Percentiles rank a stretch among this genome's conserved stretches.
Evolutionary conservation across 2,113 vertebrate species (phyloP).

Genomic region (Amblyornis subalaris): DNA sequence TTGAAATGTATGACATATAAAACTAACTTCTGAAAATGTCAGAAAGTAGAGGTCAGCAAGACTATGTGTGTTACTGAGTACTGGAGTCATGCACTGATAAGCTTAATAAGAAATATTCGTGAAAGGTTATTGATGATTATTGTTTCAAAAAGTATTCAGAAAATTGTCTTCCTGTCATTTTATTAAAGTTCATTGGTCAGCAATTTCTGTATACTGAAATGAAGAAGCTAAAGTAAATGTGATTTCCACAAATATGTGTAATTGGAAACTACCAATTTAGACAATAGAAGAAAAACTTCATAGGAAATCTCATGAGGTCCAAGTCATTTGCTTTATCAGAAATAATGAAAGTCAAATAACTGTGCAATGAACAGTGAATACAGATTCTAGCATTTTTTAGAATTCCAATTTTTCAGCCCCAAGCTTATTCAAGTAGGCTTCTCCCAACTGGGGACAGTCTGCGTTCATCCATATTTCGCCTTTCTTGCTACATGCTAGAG

Average conservation of each 20-base stretch:
- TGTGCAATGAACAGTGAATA: not conserved
- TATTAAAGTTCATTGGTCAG: conserved; percentile 3
- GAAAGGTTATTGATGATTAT: not conserved
- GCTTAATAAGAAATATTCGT: not conserved
- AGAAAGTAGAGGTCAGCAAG: not conserved
- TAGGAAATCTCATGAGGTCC: not conserved
- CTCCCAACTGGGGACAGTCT: not conserved
- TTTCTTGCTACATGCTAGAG: not conserved
- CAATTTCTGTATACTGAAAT: not conserved
- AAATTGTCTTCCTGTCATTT: not conserved
- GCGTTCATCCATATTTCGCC: not conserved
- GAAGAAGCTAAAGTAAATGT: not conserved
- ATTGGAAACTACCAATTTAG: not conserved
- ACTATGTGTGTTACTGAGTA: not conserved
- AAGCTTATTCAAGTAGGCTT: not conserved
- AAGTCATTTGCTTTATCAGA: not conserved
- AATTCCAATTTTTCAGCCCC: not conserved
- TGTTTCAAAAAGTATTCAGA: not conserved
- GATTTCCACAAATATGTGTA: not conserved
- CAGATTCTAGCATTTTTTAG: not conserved
- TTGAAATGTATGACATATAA: not conserved
- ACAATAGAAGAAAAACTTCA: not conserved
- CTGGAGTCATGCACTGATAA: not conserved
- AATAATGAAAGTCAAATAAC: not conserved
- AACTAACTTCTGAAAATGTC: conserved; percentile 16